Evolutionary conservation across 2,888 invertebrate genomes (phyloP), one percentile per base, ranked within the genome.

Genomic region (Drosophila diplacantha): DNA sequence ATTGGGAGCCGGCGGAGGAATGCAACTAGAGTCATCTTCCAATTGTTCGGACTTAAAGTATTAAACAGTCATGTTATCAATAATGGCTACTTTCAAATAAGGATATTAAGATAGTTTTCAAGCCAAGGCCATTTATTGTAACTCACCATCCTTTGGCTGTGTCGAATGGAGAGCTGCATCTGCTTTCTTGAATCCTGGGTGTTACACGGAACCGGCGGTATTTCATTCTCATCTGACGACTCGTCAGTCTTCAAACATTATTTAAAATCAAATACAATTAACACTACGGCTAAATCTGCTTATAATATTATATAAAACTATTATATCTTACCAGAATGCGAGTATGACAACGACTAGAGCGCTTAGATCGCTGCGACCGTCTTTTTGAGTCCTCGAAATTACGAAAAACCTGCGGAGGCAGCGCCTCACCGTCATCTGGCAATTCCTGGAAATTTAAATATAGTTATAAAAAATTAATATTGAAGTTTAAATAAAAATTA

Each of bases 1-100:
- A 44, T 16, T 26, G 43, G 43, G 43, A 26, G 26, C 43, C 16
- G 43, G 16, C 12, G 43, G 43, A 12, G 43, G 43, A 7, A 43
- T 5, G 12, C 16, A 43, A 12, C 16, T 43, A 12, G 11, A 6
- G 6, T 16, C 43, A 16, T 26, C 43, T 26, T 7, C 16, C 3
- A 18, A 26, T 2, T 26, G 16, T 7, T 43, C 2, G 16, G 26
- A 16, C 26, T 43, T 43, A 1, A 43, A 43, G 26, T 3, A 26
- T 8, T 8, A 43, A 37, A 5, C 16, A 35, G 35, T 16, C 3
- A 26, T 41, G 8, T n/a, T 8, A n/a, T 11, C 3, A 41, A 9
- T 12, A 4, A 24, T 24, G 7, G 24, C 7, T 24, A 7, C 7
- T 24, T 24, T 20, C 5, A 18, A 18, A 11, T 2, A 9, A 5